Evolutionary conservation across 2,888 invertebrate genomes (phyloP).

Genomic region (Pyrochroa serraticornis): DNA sequence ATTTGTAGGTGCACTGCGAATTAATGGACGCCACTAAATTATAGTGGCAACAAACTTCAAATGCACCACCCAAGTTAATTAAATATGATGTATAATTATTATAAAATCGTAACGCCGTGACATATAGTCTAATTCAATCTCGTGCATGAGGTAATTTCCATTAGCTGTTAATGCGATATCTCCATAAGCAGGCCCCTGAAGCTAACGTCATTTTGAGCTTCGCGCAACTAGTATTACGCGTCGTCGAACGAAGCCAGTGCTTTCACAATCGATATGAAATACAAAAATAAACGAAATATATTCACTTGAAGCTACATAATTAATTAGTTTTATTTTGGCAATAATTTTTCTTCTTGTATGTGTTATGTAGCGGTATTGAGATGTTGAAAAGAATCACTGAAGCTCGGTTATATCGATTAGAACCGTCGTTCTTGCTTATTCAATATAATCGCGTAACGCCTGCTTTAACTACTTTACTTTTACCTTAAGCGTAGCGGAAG

Average conservation of each 20-base stretch:
- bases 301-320: not conserved
- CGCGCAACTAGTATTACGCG: too few relatives aligned
- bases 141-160: conserved; percentile 30
- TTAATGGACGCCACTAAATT: too few relatives aligned
- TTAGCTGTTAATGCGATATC: conserved; percentile 31
- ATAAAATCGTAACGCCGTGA: conserved; percentile 22
- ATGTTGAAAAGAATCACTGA: not conserved
- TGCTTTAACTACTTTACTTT: conserved; percentile 16
- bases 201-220: too few relatives aligned
- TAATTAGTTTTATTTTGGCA: not conserved
- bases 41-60: too few relatives aligned
- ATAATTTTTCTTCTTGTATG: not conserved
- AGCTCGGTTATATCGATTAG: not conserved
- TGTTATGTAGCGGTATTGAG: too few relatives aligned
- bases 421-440: too few relatives aligned
- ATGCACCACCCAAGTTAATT: conserved; percentile 6
- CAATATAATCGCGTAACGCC: not conserved
- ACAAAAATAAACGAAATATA: not conserved
- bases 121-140: conserved; percentile 24
- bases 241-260: not conserved
- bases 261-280: not conserved
- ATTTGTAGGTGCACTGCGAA: too few relatives aligned
- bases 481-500: conserved; percentile 14
- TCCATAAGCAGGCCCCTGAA: conserved; percentile 14
- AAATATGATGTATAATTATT: conserved; percentile 19